Base-by-base conservation (phyloP, 1,140 invertebrate species). In the Antheraea mylitta region DNA sequence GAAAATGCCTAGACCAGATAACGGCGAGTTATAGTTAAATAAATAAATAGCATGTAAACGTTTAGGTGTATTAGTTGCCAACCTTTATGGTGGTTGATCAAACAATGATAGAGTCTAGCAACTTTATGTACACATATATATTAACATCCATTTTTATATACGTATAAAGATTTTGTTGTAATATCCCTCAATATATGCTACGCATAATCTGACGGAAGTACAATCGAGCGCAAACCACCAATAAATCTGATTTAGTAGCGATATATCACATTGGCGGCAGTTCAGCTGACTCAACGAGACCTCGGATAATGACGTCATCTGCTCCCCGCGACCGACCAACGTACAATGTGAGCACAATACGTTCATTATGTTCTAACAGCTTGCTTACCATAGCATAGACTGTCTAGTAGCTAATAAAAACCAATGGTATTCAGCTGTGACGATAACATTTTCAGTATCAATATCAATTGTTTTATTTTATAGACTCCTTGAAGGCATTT, bases 311-410 rank as follows among this genome's bases (percentile, higher is more conserved):
- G 78, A 80, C 76, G 74, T 76, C 74, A 74, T 69, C 73, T 36
- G 68, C 48, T 69, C 61, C 73, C 70, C 64, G 60, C 22, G 68
- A 59, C 60, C 66, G 60, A 45, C 58, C 75, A 7, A 42, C 7
- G 38, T 53, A 53, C 45, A 53, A 53, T 53, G 45, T 53, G 45
- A 16, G 71, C 69, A 80, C 78, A 80, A 80, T 80, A 72, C 76
- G 72, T 78, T 80, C 74, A 80, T 80, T 80, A 80, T 80, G 70
- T 69, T 63, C 74, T 78, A 78, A 76, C 78, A 80, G 76, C 78
- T 78, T 76, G 74, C 74, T 78, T 78, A 78, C 79, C 71, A 80
- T 80, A 78, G 74, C 60, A 61, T n/a, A 36, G 71, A 61, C 72
- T 72, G 70, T 68, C 74, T 71, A 72, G 62, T 64, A 65, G 68